Evolutionary conservation across 2,888 invertebrate species (phyloP).

Genomic region (Apomyelois bistriatella): DNA sequence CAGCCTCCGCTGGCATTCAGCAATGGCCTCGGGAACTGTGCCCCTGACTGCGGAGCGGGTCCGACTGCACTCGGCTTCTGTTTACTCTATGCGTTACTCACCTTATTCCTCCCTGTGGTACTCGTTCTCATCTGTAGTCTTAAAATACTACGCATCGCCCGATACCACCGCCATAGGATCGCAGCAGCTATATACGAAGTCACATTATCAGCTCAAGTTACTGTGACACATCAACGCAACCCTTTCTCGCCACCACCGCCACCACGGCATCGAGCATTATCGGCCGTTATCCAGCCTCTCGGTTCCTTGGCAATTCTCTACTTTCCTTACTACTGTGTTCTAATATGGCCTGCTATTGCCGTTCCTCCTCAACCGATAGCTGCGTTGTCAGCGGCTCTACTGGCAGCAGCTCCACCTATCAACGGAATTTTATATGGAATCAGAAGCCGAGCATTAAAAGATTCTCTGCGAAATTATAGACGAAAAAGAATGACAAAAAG

Average conservation of each 20-base stretch:
- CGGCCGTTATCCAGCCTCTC: conserved; percentile 86
- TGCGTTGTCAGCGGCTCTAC: conserved; percentile 81
- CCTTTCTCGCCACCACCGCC: conserved; percentile 87
- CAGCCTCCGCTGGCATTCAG: conserved; percentile 67
- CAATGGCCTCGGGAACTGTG: conserved; percentile 81
- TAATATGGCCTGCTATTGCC: conserved; percentile 82
- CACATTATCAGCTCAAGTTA: conserved; percentile 90
- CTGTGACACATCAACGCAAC: conserved; percentile 89
- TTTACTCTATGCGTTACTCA: conserved; percentile 81
- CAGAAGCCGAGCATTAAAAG: conserved; percentile 84
- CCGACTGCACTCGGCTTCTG: conserved; percentile 83
- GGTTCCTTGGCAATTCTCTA: conserved; percentile 86
- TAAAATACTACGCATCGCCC: conserved; percentile 83
- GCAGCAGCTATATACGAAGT: conserved; percentile 93
- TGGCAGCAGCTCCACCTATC: conserved; percentile 85
- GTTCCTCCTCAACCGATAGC: conserved; percentile 67
- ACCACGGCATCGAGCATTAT: conserved; percentile 81
- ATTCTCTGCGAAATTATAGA: conserved; percentile 88
- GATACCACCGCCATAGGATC: conserved; percentile 90
- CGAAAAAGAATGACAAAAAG: conserved; percentile 88
- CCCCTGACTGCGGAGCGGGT: conserved; percentile 83
- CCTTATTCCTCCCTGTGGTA: conserved; percentile 83
- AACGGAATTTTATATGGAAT: conserved; percentile 90
- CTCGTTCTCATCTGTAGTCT: conserved; percentile 86
- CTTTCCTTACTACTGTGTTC: conserved; percentile 86